These are phyloP conservation scores for Melospiza georgiana DNA, from an alignment of 2,113 vertebrate genomes.

Conservation along the genomic window DNA sequence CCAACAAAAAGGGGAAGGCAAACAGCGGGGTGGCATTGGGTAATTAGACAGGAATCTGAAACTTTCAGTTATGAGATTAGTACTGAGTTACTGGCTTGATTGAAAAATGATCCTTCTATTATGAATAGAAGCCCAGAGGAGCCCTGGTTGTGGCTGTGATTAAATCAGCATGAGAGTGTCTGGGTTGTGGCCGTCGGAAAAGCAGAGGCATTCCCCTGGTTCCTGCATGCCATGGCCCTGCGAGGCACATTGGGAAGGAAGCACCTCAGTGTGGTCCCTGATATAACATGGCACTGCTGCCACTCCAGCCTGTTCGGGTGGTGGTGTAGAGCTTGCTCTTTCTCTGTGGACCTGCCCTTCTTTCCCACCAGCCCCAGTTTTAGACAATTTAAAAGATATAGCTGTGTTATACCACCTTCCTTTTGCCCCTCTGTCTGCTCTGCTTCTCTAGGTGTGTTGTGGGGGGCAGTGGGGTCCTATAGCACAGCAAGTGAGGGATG, in stretches of 20 bases:
- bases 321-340: neutral
- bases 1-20: neutral
- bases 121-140: neutral
- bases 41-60: neutral
- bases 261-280: too few relatives aligned
- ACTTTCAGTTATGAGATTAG: neutral
- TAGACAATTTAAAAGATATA: neutral
- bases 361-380: neutral
- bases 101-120: neutral
- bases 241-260: accelerated
- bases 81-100: neutral
- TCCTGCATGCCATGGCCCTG: accelerated
- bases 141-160: neutral
- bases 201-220: accelerated
- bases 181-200: neutral
- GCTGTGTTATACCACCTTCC: neutral
- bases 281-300: accelerated
- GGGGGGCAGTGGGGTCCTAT: too few relatives aligned
- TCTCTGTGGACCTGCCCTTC: neutral
- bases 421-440: neutral
- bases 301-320: accelerated
- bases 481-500: neutral
- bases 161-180: neutral
- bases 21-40: neutral
- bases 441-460: neutral